Evolutionary conservation across 2,797 vertebrate species (phyloP), one percentile per base, ranked within the genome.

Genomic region (Sylvilagus floridanus): DNA sequence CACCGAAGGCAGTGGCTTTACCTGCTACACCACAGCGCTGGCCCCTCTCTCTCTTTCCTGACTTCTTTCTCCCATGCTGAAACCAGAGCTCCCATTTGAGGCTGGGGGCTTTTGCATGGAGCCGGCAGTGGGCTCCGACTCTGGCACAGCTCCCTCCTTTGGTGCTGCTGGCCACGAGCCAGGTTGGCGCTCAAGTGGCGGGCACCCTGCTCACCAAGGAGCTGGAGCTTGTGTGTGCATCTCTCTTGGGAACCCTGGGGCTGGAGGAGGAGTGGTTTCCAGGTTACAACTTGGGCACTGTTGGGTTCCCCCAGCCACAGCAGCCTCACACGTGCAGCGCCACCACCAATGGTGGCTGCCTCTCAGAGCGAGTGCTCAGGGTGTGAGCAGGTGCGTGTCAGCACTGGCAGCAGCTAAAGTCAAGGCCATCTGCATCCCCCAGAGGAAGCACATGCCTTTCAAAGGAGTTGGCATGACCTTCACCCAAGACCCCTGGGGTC

Each of bases 311-410:
- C 24, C 4, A 30, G 24, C 19, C 21, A 19, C 2, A n/a, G 42
- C 0, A 22, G 37, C 32, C 32, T 7, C 78, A 47, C 19, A 62
- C 13, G 60, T 35, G 50, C 62, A 12, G 50, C 35, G 10, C 3
- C 1, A 66, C 19, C 28, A 52, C 47, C 26, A 4, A 12, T 60
- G 1, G 2, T 2, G 37, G 35, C 30, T 6, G 28, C 17, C 5
- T 65, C 37, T 63, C 16, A 7, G 22, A 30, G 21, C 7, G 0
- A 4, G 2, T 0, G 1, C n/a, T 32, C 37, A 11, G 4, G 7
- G 42, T 54, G 22, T 10, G 65, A 77, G 17, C 65, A 28, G 62
- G 65, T 35, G 13, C 5, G 4, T 50, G 57, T 88, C 7, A 68
- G 72, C 60, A 50, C 72, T 57, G 78, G 32, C 8, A 7, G n/a